phyloP scores from a whole-genome alignment of 2,113 vertebrate species.

The Cheirogaleus medius region DNA sequence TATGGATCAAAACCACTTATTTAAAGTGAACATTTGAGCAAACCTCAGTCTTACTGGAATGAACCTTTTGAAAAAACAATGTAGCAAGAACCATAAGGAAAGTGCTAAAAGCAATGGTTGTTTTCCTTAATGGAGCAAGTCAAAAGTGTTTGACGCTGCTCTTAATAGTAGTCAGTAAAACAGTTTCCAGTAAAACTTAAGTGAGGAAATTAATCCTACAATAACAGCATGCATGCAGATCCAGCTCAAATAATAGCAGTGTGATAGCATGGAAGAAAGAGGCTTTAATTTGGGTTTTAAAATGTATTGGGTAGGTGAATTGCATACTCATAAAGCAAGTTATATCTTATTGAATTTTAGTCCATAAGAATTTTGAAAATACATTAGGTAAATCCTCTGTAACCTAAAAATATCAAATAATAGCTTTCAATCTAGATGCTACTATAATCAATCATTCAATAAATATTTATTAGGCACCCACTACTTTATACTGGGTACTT shows the following conservation, averaged over 20 bases:
- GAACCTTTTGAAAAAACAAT: constrained; percentile 39
- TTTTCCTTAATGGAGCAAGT: constrained; percentile 69
- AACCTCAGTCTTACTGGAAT: constrained; percentile 68
- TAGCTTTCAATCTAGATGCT: neutral
- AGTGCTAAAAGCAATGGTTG: constrained; percentile 61
- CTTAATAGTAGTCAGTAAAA: constrained; percentile 72
- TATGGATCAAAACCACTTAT: neutral
- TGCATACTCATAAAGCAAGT: neutral
- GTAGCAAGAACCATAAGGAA: constrained; percentile 57
- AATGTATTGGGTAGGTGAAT: neutral
- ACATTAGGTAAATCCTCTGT: neutral
- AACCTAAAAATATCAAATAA: neutral
- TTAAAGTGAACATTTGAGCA: constrained; percentile 40
- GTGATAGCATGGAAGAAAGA: neutral
- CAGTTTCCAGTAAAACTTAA: constrained; percentile 77
- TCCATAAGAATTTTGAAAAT: constrained; percentile 37
- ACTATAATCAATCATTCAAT: neutral
- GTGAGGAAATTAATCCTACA: constrained; percentile 61
- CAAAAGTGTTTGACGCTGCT: constrained; percentile 28
- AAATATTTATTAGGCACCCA: neutral
- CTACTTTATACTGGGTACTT: neutral
- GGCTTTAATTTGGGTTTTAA: constrained; percentile 7
- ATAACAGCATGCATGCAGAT: constrained; percentile 30
- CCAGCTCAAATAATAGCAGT: constrained; percentile 48
- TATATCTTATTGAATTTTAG: constrained; percentile 22